Conservation (phyloP, 1,140 invertebrate species). For the Zaprionus lachaisei region DNA sequence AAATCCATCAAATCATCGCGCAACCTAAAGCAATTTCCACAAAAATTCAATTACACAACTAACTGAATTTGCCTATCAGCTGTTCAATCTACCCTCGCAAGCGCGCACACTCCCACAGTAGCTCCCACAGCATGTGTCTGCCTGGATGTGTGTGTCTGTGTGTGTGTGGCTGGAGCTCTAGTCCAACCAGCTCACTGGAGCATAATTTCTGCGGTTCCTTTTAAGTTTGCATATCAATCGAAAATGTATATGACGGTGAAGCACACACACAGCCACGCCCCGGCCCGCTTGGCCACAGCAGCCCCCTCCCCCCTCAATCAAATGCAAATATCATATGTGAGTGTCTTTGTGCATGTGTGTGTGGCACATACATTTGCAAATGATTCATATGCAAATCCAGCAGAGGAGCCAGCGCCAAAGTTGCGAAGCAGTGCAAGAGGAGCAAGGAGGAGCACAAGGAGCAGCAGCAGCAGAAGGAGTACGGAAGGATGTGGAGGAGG, state of each 20-base stretch:
- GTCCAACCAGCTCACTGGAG: constrained; percentile 69
- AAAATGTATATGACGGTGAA: constrained; percentile 79
- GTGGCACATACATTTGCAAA: constrained; percentile 79
- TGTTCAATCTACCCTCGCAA: constrained; percentile 21
- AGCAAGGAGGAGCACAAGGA: neutral
- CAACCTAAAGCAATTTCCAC: neutral
- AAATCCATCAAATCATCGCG: neutral
- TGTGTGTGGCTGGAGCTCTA: constrained; percentile 31
- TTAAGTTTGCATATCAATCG: constrained; percentile 84
- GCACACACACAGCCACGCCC: constrained; percentile 38
- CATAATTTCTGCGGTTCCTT: constrained; percentile 84
- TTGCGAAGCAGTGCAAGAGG: constrained; percentile 1
- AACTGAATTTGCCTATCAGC: neutral
- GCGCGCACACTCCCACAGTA: neutral
- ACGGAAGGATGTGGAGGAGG: neutral
- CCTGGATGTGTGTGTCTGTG: constrained; percentile 12
- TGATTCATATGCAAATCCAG: constrained; percentile 81
- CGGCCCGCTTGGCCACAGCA: neutral
- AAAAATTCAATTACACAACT: constrained; percentile 1
- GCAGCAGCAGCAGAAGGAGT: neutral
- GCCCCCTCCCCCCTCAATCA: constrained; percentile 23
- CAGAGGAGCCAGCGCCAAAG: constrained; percentile 49
- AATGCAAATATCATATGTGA: constrained; percentile 65
- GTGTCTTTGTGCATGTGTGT: constrained; percentile 39
- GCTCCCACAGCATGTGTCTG: neutral